Evolutionary conservation across 2,113 vertebrate genomes (phyloP).

Genomic region (Gavia stellata): DNA sequence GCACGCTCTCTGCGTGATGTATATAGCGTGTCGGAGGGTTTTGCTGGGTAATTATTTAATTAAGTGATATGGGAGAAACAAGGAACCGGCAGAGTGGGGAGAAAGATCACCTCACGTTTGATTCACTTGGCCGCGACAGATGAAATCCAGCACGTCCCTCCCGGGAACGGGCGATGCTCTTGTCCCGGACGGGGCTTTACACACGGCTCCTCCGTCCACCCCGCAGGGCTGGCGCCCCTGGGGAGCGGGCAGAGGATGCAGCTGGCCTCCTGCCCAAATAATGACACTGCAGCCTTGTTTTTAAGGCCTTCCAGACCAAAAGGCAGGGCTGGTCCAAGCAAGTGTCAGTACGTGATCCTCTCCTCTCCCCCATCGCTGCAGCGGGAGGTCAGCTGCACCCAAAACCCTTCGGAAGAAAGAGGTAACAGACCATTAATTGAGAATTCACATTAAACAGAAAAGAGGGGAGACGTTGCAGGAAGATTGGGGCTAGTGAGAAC

Average conservation of each 20-base stretch:
- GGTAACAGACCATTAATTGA: not conserved
- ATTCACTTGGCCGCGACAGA: not conserved
- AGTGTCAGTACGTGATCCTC: not conserved
- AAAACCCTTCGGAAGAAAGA: not conserved
- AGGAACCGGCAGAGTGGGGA: not conserved
- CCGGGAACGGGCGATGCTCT: not conserved
- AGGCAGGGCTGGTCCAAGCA: not conserved
- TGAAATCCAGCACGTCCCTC: not conserved
- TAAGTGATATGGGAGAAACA: not conserved
- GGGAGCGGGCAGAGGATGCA: not conserved
- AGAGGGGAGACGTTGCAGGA: not conserved
- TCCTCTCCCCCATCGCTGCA: not conserved
- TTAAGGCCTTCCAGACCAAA: not conserved
- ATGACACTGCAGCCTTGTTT: not conserved
- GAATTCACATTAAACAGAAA: not conserved
- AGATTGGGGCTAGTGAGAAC: not conserved
- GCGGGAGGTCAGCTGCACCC: not conserved
- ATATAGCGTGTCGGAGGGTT: not conserved
- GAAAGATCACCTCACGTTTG: not conserved
- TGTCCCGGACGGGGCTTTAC: not conserved
- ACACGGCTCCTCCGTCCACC: not conserved
- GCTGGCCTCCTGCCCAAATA: not conserved
- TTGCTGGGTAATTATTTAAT: not conserved
- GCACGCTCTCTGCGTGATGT: not conserved
- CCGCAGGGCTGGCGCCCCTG: not conserved